These are phyloP conservation scores for Neotoxoptera formosana DNA, from an alignment of 1,140 invertebrate genomes.

Conservation along the genomic window DNA sequence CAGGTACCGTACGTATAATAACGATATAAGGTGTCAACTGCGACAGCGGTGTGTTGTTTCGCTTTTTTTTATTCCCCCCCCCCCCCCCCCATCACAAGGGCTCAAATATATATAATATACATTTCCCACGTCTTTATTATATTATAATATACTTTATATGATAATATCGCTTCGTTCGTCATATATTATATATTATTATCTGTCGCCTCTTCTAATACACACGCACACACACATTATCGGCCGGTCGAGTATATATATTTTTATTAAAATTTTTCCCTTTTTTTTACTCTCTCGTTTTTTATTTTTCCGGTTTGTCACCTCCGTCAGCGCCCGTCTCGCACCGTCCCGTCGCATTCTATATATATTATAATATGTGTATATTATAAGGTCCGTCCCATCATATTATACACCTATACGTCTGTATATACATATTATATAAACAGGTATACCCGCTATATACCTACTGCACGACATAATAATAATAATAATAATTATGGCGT, in stretches of 20 bases:
- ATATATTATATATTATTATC: background rate
- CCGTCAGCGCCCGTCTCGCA: too few species aligned
- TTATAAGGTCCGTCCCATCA: background rate
- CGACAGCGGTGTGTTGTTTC: background rate
- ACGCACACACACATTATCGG: background rate
- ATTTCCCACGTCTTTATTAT: conserved; percentile 5
- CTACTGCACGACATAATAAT: background rate
- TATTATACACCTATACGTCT: background rate
- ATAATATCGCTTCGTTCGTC: background rate
- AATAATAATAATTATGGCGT: background rate
- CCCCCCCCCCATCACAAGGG: background rate
- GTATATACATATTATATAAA: too few species aligned
- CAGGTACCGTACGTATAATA: background rate
- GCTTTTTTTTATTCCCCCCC: background rate
- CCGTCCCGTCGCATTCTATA: background rate
- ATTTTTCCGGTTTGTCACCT: background rate
- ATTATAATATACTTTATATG: background rate
- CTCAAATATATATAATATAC: background rate
- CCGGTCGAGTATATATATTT: background rate
- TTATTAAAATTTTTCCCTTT: background rate
- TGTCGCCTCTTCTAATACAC: background rate
- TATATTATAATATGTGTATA: background rate
- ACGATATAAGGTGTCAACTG: conserved; percentile 44
- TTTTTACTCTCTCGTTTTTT: background rate
- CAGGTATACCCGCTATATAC: background rate